phyloP scores from a whole-genome alignment of 35 echinoderm and acorn worm genomes.

The Lytechinus pictus region DNA sequence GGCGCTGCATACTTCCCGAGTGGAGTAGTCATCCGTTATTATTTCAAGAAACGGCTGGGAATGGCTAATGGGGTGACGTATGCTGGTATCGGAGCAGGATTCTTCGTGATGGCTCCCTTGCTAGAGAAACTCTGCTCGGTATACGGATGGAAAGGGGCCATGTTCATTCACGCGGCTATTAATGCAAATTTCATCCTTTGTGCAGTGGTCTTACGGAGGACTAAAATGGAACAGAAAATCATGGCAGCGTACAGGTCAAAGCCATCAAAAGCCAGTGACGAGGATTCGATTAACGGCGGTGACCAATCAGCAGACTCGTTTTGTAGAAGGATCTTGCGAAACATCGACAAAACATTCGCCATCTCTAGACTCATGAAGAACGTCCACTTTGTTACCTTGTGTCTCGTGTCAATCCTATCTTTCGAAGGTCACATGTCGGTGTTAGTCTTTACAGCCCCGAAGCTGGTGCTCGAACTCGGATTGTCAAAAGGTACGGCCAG shows the following conservation, averaged over 20 bases:
- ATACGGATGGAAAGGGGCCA: slow-evolving; percentile 44
- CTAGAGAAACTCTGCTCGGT: neutral
- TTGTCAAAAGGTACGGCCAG: neutral
- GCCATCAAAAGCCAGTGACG: neutral
- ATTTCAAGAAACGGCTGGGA: slow-evolving; percentile 41
- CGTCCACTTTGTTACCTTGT: neutral
- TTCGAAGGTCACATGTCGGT: neutral
- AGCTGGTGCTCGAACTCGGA: neutral
- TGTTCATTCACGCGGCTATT: slow-evolving; percentile 10
- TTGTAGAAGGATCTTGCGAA: neutral
- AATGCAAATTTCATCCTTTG: slow-evolving; percentile 11
- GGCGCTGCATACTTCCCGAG: slow-evolving; percentile 1
- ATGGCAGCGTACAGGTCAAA: neutral
- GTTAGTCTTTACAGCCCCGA: neutral
- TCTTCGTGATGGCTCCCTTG: slow-evolving; percentile 19
- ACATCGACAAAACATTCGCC: neutral
- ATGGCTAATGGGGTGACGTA: slow-evolving; percentile 31
- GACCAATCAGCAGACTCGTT: neutral
- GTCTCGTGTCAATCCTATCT: neutral
- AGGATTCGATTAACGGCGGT: neutral
- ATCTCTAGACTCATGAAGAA: neutral
- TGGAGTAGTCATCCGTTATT: neutral
- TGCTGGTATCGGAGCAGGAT: neutral
- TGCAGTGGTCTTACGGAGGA: slow-evolving; percentile 9
- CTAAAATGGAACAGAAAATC: neutral